Base-by-base conservation (phyloP, 2,888 invertebrate species). In the Leptarthrus brevirostris region DNA sequence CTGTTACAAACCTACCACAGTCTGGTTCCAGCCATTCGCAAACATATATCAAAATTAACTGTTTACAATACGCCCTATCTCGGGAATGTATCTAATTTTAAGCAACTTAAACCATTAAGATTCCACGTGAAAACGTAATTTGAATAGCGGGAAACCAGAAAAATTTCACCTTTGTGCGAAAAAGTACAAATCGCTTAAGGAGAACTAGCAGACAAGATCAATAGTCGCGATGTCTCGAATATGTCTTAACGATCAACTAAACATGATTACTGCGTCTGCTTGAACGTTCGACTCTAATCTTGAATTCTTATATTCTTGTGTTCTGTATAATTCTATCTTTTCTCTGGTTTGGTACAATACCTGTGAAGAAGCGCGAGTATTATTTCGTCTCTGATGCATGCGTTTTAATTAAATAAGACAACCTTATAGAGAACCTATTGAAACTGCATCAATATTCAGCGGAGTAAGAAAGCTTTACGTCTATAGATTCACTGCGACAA, bases 221-320 rank as follows among this genome's bases (percentile, higher is more conserved):
- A 64, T 64, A 22, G 64, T 64, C 16, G 64, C 64, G 64, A 64
- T 64, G 64, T 64, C 64, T 64, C 64, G 64, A 64, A 47, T 44
- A 24, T 24, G 44, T 44, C 64, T 64, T 64, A 64, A 64, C 64
- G 64, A 64, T 64, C 47, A 47, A 36, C 36, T n/a, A 44, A 64
- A 64, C 64, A 64, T 64, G 64, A 64, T 6, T 12, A 12, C 44
- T 64, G 44, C 44, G 64, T 44, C 64, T 26, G 12, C 14, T 34
- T 10, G 20, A 64, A 44, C 44, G 47, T 47, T 64, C 24, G 44
- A n/a, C 22, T n/a, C 14, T 44, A 18, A 44, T 44, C 22, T 64
- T 24, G 47, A 64, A 18, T 64, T 64, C 12, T 40, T 40, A 12
- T 12, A 8, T 40, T 12, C 12, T 12, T 40, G 2, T 40, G 30